These are phyloP conservation scores for Dipodomys ordii DNA, from an alignment of 2,113 vertebrate genomes.

Conservation along the genomic window DNA sequence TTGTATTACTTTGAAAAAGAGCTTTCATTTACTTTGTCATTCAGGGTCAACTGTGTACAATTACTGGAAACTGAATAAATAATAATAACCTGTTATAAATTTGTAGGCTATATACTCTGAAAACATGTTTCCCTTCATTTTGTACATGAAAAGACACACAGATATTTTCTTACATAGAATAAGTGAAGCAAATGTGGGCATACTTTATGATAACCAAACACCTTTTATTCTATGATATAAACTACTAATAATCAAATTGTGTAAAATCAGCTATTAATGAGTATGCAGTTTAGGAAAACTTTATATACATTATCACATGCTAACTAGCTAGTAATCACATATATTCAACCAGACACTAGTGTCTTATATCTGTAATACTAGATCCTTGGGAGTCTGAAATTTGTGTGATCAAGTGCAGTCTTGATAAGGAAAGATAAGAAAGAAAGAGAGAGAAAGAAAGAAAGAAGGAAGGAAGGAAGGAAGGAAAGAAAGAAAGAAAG, in stretches of 20 bases:
- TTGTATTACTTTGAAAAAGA: conserved; percentile 92
- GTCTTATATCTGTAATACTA: too few relatives aligned
- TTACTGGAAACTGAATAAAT: conserved; percentile 78
- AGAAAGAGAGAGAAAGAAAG: too few relatives aligned
- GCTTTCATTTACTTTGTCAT: conserved; percentile 91
- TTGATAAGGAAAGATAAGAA: too few relatives aligned
- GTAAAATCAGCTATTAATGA: background rate
- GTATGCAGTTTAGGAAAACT: background rate
- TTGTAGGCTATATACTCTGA: background rate
- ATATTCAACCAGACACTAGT: background rate
- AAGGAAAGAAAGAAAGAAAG: too few relatives aligned
- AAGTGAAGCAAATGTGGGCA: background rate
- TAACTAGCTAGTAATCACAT: background rate
- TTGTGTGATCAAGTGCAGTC: too few relatives aligned
- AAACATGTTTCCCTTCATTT: conserved; percentile 48
- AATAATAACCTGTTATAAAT: conserved; percentile 71
- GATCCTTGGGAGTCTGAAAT: too few relatives aligned
- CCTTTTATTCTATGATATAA: background rate
- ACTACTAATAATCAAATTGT: background rate
- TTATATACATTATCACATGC: background rate
- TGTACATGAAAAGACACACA: background rate
- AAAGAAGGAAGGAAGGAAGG: too few relatives aligned
- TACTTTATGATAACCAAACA: background rate
- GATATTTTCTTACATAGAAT: background rate
- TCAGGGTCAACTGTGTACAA: conserved; percentile 89